Evolutionary conservation across 2,888 invertebrate genomes (phyloP).

Genomic region (Nephrotoma flavescens): DNA sequence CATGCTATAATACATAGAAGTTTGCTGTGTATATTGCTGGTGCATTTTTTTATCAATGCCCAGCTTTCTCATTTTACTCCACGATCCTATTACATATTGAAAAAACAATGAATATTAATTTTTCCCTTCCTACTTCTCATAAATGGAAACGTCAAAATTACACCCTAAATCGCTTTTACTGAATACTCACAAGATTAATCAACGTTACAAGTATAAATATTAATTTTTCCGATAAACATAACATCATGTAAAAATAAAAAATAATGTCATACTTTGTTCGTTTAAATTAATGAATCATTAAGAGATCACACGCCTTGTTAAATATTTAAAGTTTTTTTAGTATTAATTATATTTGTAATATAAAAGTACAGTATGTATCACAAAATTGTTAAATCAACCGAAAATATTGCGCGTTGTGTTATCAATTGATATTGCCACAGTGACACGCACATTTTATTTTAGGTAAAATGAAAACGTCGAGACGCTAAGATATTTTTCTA

Average conservation of each 20-base stretch:
- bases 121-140: too few species aligned
- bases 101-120: too few species aligned
- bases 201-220: background rate
- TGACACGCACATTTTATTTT: background rate
- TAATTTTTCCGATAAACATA: background rate
- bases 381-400: background rate
- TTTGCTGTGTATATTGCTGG: too few species aligned
- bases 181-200: background rate
- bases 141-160: too few species aligned
- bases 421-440: background rate
- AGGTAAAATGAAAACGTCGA: background rate
- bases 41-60: too few species aligned
- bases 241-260: background rate
- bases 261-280: background rate
- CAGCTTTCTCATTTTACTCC: too few species aligned
- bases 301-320: background rate
- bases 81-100: too few species aligned
- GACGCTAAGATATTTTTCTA: background rate
- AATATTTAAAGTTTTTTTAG: background rate
- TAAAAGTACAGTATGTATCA: background rate
- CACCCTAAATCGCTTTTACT: too few species aligned
- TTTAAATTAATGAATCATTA: background rate
- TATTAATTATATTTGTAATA: background rate
- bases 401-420: background rate
- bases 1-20: too few species aligned